A percentile compares a stretch with the other conserved stretches of the same genome.
phyloP scores from a whole-genome alignment of 1,140 invertebrate species.

The Orchestia grillus region DNA sequence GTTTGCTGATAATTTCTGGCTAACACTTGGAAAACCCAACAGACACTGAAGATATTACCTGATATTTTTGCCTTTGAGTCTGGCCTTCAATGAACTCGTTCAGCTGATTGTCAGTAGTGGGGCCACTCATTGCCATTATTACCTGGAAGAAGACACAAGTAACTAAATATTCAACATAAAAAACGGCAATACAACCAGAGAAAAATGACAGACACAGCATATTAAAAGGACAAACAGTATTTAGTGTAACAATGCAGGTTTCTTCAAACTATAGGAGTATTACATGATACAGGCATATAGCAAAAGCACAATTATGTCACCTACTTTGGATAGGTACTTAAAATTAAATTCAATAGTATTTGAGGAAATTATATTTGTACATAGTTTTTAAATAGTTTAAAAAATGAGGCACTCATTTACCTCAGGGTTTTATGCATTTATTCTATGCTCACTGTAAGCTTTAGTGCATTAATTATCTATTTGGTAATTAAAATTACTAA shows the following conservation, averaged over 20 bases:
- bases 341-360: too few species aligned
- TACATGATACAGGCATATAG: not conserved
- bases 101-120: constrained; percentile 37
- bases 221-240: not conserved
- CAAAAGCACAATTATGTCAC: not conserved
- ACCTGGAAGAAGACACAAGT: not conserved
- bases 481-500: too few species aligned
- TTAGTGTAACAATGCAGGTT: not conserved
- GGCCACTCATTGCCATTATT: constrained; percentile 43
- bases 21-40: too few species aligned
- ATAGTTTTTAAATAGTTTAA: too few species aligned
- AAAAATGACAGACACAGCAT: not conserved
- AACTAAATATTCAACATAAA: not conserved
- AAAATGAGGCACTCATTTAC: too few species aligned
- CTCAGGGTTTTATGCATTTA: too few species aligned
- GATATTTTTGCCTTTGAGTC: constrained; percentile 40
- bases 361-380: not conserved
- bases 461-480: too few species aligned
- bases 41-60: not conserved
- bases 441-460: too few species aligned
- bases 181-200: not conserved
- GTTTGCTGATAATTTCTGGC: too few species aligned
- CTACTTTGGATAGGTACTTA: too few species aligned
- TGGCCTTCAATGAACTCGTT: constrained; percentile 47
- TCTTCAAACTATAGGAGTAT: not conserved